Evolutionary conservation across 2,797 vertebrate genomes (phyloP), one percentile per base, ranked within the genome.

Genomic region (Squalus acanthias): DNA sequence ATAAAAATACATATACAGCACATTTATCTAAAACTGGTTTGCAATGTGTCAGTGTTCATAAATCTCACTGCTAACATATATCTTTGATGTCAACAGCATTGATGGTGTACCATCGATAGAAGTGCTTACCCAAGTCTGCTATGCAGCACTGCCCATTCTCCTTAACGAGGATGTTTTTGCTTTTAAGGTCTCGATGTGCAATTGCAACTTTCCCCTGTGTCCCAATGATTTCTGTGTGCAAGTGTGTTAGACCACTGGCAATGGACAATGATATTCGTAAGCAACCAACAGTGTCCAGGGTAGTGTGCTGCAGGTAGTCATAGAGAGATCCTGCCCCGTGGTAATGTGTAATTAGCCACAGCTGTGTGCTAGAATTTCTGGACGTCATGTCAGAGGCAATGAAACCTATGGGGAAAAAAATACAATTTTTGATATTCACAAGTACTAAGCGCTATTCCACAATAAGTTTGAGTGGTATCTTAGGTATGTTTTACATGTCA

Each of bases 351-450:
- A 99, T 99, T 26, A 99, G 97, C 99, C 99, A 99, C 97, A 99
- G 72, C 98, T 99, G 99, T 20, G 99, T 99, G 76, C 99, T 99
- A 13, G 99, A 99, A 98, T 99, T 99, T 97, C 99, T 98, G 2
- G 99, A 99, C 0, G 99, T 99, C 99, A 99, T 99, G 96, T 99
- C 99, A 0, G 99, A 99, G 0, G 99, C 99, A 96, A 99, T 99
- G 96, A 99, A 99, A 97, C 99, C 99, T 99, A 96, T 29, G 17
- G 17, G 53, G 0, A 91, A 67, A 88, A 20, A 96, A 22, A 85
- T 26, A 76, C 13, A 92, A 20, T 65, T 65, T 17, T 3, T 63
- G 60, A 91, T 9, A 1, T 91, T n/a, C 57, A 33, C 53, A 93
- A 69, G 8, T 12, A 29, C 20, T 93, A 65, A 69, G 15, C 29